These are phyloP conservation scores for Eudemis profundana DNA, from an alignment of 2,888 invertebrate genomes.

Conservation along the genomic window DNA sequence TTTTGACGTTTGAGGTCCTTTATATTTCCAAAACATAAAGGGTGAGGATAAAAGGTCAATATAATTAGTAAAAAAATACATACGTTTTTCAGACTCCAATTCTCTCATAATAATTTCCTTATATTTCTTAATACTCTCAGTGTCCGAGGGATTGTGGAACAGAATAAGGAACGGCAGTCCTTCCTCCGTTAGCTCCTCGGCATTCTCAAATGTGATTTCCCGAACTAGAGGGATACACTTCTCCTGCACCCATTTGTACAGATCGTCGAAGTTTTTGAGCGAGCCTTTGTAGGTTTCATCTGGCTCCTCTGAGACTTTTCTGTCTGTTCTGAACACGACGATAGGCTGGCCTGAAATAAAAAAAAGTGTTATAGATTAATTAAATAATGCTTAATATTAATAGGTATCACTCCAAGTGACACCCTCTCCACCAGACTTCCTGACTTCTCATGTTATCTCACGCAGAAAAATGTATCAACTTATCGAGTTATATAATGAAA, in stretches of 20 bases:
- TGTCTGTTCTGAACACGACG: constrained; percentile 93
- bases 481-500: too few species aligned
- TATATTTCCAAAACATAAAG: too few species aligned
- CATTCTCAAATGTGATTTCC: constrained; percentile 99
- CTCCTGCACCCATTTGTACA: constrained; percentile 95
- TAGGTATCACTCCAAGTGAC: too few species aligned
- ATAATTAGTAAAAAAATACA: constrained; percentile 72
- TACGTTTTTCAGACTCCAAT: constrained; percentile 95
- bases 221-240: constrained; percentile 98
- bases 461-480: too few species aligned
- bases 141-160: constrained; percentile 95
- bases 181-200: constrained; percentile 99
- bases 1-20: too few species aligned
- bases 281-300: constrained; percentile 94
- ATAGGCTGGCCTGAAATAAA: constrained; percentile 88
- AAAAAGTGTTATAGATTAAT: background rate
- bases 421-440: too few species aligned
- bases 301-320: constrained; percentile 90
- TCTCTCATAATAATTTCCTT: constrained; percentile 92
- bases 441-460: too few species aligned
- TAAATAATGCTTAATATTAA: background rate
- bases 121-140: constrained; percentile 93
- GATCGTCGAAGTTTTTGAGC: constrained; percentile 90
- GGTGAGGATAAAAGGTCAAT: too few species aligned
- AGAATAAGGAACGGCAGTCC: constrained; percentile 99